These are phyloP conservation scores for Hirundo rustica DNA, from an alignment of 2,797 vertebrate species.

Conservation along the genomic window DNA sequence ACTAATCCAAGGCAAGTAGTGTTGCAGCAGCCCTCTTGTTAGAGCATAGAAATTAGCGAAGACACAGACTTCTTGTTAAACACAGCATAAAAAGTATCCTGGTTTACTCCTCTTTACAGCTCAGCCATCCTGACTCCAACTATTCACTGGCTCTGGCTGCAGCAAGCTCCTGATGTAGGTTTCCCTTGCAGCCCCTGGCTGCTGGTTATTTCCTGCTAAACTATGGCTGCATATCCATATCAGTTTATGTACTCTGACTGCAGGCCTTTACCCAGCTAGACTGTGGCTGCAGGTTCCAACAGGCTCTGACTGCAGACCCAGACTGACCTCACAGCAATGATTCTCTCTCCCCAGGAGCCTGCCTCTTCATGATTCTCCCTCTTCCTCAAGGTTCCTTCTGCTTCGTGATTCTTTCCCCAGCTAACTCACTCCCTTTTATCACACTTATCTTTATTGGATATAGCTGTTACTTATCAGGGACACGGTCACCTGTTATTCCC, in stretches of 20 bases:
- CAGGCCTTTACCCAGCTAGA: not conserved
- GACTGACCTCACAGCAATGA: not conserved
- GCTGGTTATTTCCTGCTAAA: not conserved
- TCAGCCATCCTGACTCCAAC: not conserved
- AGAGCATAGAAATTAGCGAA: not conserved
- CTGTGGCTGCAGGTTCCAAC: not conserved
- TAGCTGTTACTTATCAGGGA: not conserved
- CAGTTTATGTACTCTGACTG: not conserved
- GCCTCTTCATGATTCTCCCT: not conserved
- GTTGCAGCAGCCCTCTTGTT: not conserved
- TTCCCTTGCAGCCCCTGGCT: not conserved
- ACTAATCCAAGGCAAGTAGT: not conserved
- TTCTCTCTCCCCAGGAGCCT: not conserved
- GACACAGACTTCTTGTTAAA: not conserved
- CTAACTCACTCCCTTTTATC: not conserved
- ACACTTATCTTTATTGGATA: not conserved
- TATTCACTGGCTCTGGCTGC: not conserved
- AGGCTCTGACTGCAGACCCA: not conserved
- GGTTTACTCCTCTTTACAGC: not conserved
- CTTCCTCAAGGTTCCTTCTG: not conserved
- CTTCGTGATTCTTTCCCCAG: not conserved
- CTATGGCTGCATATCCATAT: not conserved
- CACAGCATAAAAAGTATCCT: not conserved
- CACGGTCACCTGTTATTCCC: not conserved
- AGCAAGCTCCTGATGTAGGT: not conserved